phyloP scores from a whole-genome alignment of 2,888 invertebrate species.

The Acronicta alni region DNA sequence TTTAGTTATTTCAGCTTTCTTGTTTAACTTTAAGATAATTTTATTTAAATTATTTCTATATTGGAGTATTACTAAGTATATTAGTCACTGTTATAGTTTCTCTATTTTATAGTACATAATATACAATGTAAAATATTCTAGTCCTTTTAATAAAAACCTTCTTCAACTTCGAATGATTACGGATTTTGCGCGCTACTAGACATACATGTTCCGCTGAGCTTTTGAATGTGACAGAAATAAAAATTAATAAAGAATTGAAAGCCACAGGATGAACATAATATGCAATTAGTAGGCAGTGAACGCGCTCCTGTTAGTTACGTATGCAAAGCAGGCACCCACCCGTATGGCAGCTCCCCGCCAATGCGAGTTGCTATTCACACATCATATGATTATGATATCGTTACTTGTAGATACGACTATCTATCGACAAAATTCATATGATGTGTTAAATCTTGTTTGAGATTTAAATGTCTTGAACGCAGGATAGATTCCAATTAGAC shows the following conservation, averaged over 20 bases:
- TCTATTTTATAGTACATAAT: no score
- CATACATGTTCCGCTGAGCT: constrained; percentile 35
- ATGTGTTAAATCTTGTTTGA: no score
- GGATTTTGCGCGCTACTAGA: constrained; percentile 29
- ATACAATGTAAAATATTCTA: constrained; percentile 8
- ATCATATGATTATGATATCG: constrained; percentile 48
- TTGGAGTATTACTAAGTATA: no score
- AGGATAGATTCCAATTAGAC: no score
- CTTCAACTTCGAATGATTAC: constrained; percentile 18
- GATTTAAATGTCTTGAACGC: no score
- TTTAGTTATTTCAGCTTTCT: no score
- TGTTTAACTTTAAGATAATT: no score
- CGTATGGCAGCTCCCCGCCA: constrained; percentile 60
- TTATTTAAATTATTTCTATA: no score
- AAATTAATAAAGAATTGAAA: constrained; percentile 51
- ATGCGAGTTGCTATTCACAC: constrained; percentile 57
- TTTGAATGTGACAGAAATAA: constrained; percentile 37
- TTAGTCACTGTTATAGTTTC: no score
- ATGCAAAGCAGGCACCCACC: constrained; percentile 72
- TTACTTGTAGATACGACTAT: constrained; percentile 32
- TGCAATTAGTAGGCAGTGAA: constrained; percentile 62
- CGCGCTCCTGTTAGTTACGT: constrained; percentile 66
- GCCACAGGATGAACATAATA: constrained; percentile 50
- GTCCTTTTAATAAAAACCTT: constrained; percentile 13
- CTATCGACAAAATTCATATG: constrained; percentile 16